Evolutionary conservation across 2,113 vertebrate genomes (phyloP).

Genomic region (Lonchura striata): DNA sequence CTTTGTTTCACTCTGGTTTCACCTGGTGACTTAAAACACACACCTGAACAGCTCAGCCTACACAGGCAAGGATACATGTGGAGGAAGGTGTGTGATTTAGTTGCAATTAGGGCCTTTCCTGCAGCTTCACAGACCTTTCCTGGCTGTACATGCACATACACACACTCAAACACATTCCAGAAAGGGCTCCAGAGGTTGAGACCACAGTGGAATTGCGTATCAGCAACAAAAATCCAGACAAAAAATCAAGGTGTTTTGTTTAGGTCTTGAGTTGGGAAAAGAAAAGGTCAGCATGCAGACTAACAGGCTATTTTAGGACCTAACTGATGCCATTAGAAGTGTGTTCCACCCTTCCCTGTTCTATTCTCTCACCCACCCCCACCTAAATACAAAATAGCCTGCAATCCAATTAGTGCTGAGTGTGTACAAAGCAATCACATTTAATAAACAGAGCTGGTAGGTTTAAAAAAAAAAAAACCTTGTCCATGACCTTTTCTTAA

Average conservation of each 20-base stretch:
- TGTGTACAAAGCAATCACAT: slow-evolving; percentile 44
- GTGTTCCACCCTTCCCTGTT: background rate
- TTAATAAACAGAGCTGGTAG: slow-evolving; percentile 62
- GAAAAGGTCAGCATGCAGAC: background rate
- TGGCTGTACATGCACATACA: background rate
- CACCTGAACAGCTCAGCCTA: background rate
- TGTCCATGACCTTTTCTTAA: slow-evolving; percentile 59
- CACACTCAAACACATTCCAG: background rate
- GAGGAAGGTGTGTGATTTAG: background rate
- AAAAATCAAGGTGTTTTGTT: background rate
- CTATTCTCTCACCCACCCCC: background rate
- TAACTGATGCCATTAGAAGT: background rate
- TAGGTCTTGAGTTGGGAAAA: background rate
- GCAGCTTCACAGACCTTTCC: background rate
- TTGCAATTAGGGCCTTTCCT: background rate
- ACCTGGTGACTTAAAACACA: background rate
- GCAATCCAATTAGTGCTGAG: slow-evolving; percentile 56
- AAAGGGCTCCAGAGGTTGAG: background rate
- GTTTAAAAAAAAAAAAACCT: slow-evolving; percentile 31
- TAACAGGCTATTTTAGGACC: slow-evolving; percentile 18
- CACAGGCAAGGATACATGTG: background rate
- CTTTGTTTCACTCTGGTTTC: accelerated
- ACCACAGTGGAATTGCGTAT: background rate
- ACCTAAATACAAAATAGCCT: background rate
- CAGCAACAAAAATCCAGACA: background rate